A percentile compares a stretch with the other conserved stretches of the same genome.
These are phyloP conservation scores for Hippocampus barbouri DNA, from an alignment of 2,113 vertebrate genomes.

Conservation along the genomic window DNA sequence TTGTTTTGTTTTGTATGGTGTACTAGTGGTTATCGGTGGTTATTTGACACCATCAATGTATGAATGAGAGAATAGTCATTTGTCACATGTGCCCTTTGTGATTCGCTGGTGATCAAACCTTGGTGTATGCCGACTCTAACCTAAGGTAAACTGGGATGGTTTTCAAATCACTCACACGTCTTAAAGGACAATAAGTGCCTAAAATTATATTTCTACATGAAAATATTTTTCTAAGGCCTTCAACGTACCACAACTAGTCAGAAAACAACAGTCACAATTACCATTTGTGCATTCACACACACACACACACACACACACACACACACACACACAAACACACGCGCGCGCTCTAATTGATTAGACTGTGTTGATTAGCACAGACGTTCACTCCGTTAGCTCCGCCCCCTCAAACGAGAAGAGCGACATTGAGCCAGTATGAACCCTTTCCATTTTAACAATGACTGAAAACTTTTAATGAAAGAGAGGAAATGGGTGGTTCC, in stretches of 20 bases:
- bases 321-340: not conserved
- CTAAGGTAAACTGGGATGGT: too few relatives aligned
- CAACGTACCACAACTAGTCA: slow-evolving; percentile 30
- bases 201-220: too few relatives aligned
- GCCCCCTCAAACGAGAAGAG: slow-evolving; percentile 24
- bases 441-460: slow-evolving; percentile 11
- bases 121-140: too few relatives aligned
- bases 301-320: too few relatives aligned
- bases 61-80: too few relatives aligned
- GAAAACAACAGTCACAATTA: not conserved
- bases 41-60: too few relatives aligned
- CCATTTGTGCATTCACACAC: too few relatives aligned
- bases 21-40: not conserved
- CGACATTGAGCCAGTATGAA: slow-evolving; percentile 7
- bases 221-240: too few relatives aligned
- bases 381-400: slow-evolving; percentile 18
- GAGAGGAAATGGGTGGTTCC: slow-evolving; percentile 48
- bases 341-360: slow-evolving; percentile 30
- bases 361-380: slow-evolving; percentile 30
- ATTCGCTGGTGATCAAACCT: too few relatives aligned
- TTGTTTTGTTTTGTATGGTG: not conserved
- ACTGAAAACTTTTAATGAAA: slow-evolving; percentile 20
- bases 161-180: too few relatives aligned
- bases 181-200: too few relatives aligned
- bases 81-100: too few relatives aligned